Evolutionary conservation across 2,797 vertebrate species (phyloP).

Genomic region (Danionella dracula): DNA sequence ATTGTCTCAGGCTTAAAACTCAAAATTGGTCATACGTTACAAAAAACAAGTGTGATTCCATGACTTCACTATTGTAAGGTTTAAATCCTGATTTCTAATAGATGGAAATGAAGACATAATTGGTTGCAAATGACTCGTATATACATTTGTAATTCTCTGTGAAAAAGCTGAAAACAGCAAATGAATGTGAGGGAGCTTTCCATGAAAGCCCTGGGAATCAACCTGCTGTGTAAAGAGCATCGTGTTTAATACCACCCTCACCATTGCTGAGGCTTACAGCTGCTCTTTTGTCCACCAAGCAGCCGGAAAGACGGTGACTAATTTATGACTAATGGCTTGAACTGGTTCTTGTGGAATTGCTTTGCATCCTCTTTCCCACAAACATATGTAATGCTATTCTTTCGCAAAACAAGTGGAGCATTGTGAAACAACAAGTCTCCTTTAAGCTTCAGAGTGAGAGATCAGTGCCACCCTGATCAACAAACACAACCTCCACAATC

Average conservation of each 20-base stretch:
- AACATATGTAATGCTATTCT: conserved; percentile 19
- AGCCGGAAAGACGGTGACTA: conserved; percentile 29
- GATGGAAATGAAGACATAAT: too few relatives aligned
- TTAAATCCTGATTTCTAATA: too few relatives aligned
- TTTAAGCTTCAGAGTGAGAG: conserved; percentile 33
- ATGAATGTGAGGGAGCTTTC: not conserved
- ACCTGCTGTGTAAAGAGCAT: not conserved
- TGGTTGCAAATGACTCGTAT: too few relatives aligned
- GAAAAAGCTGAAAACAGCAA: not conserved
- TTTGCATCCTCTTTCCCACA: conserved; percentile 34
- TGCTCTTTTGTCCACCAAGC: conserved; percentile 18
- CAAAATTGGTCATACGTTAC: too few relatives aligned
- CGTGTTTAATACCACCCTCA: conserved; percentile 1
- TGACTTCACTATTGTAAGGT: too few relatives aligned
- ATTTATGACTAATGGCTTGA: conserved; percentile 32
- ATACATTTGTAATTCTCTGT: too few relatives aligned
- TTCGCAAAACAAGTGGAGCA: conserved; percentile 33
- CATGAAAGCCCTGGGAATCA: not conserved
- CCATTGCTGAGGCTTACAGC: conserved; percentile 11
- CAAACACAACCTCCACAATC: conserved; percentile 32
- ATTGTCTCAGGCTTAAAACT: too few relatives aligned
- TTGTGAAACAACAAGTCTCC: conserved; percentile 33
- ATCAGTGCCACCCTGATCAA: conserved; percentile 32
- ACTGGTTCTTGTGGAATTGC: conserved; percentile 41
- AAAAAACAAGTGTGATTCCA: too few relatives aligned